Conservation (phyloP, 2,113 vertebrate genomes). For the Ramphastos sulfuratus region DNA sequence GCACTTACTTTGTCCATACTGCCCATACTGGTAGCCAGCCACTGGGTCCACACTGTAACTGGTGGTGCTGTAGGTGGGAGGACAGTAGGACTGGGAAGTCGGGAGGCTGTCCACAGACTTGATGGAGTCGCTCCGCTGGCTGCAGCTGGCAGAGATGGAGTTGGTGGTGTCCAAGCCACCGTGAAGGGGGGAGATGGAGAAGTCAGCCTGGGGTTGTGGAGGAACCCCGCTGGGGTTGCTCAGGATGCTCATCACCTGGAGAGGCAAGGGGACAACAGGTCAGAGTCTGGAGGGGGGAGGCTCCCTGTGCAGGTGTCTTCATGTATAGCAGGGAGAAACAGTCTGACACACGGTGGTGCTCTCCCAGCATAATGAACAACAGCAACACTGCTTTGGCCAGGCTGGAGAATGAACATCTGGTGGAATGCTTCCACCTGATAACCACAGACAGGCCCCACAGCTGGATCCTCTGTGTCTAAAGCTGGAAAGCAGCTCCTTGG, state of each 20-base stretch:
- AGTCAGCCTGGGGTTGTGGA: constrained; percentile 94
- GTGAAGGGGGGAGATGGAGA: constrained; percentile 97
- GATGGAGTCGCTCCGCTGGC: constrained; percentile 96
- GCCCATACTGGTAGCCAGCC: constrained; percentile 97
- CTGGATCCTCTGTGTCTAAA: neutral
- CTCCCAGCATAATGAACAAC: neutral
- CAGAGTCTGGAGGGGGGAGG: no score
- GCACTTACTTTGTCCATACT: constrained; percentile 96
- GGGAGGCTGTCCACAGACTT: constrained; percentile 96
- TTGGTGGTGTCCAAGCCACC: constrained; percentile 91
- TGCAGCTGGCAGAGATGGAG: constrained; percentile 97
- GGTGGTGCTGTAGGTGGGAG: constrained; percentile 96
- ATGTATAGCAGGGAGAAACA: neutral
- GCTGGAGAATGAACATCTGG: neutral
- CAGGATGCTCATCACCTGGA: constrained; percentile 97
- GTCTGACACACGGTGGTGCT: neutral
- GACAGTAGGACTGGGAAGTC: constrained; percentile 97
- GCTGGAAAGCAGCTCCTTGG: neutral
- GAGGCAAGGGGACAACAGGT: neutral
- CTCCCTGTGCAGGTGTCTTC: neutral
- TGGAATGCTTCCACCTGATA: neutral
- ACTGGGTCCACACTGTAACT: constrained; percentile 99
- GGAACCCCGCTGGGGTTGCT: constrained; percentile 91
- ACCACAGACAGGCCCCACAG: neutral
- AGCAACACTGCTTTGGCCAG: neutral